Conservation (phyloP, 2,797 vertebrate genomes). For the Percopsis omiscomaycus region DNA sequence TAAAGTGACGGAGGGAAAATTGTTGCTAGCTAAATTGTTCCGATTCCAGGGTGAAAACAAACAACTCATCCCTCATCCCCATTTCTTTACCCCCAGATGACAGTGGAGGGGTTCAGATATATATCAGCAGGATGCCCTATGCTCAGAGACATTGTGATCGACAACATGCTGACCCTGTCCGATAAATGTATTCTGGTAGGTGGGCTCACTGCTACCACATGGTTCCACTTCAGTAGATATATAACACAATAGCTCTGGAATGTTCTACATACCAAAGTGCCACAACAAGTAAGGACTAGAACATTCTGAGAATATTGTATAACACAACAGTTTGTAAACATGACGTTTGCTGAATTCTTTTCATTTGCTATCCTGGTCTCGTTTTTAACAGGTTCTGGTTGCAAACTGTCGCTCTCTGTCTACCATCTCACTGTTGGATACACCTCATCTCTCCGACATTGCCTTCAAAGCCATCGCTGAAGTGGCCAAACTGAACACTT, state of each 20-base stretch:
- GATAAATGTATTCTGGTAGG: conserved; percentile 80
- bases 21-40: conserved; percentile 31
- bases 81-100: conserved; percentile 71
- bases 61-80: conserved; percentile 17
- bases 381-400: conserved; percentile 73
- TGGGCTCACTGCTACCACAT: conserved; percentile 7
- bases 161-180: conserved; percentile 81
- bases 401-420: conserved; percentile 73
- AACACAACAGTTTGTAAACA: neutral
- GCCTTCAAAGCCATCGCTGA: conserved; percentile 76
- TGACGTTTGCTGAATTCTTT: neutral
- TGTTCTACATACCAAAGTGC: conserved; percentile 2
- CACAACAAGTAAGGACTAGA: neutral
- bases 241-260: neutral
- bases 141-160: conserved; percentile 79
- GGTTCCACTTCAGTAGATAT: neutral
- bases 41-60: conserved; percentile 21
- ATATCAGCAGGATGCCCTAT: conserved; percentile 74
- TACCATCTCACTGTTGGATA: conserved; percentile 75
- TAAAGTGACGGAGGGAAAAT: conserved; percentile 5
- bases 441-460: conserved; percentile 76
- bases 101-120: conserved; percentile 79
- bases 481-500: conserved; percentile 68
- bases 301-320: neutral
- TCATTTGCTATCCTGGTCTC: neutral